Percentiles rank a stretch among this genome's conserved stretches.
These are phyloP conservation scores for Siniperca undulata DNA, from an alignment of 2,797 vertebrate species.

Conservation along the genomic window DNA sequence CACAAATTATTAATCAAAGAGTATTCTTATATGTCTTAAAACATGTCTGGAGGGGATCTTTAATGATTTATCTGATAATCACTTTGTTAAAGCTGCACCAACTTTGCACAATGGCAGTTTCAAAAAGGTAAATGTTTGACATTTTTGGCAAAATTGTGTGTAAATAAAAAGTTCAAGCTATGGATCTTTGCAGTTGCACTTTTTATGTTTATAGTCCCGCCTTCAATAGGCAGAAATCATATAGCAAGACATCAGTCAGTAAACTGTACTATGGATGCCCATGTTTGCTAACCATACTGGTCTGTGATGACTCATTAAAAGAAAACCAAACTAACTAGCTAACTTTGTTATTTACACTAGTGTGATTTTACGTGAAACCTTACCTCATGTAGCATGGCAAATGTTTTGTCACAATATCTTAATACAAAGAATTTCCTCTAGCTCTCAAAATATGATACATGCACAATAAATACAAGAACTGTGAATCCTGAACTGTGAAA, in stretches of 20 bases:
- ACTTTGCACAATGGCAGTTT: background rate
- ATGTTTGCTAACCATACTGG: background rate
- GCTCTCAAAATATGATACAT: background rate
- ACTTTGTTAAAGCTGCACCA: background rate
- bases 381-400: background rate
- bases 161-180: background rate
- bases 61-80: background rate
- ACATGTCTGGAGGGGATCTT: too few relatives aligned
- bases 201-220: background rate
- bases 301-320: background rate
- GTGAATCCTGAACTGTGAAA: background rate
- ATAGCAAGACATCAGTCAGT: background rate
- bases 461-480: background rate
- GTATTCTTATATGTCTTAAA: background rate
- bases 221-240: background rate
- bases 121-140: too few relatives aligned
- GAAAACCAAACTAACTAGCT: background rate
- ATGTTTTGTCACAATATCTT: background rate
- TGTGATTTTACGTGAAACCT: background rate
- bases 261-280: background rate
- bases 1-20: background rate
- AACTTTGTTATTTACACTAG: background rate
- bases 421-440: background rate
- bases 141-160: background rate
- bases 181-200: background rate